Percentiles rank a stretch among this genome's conserved stretches.
Conservation (phyloP, 37 sponge, comb jelly and placozoan genomes). For the Theonella swinhoei region DNA sequence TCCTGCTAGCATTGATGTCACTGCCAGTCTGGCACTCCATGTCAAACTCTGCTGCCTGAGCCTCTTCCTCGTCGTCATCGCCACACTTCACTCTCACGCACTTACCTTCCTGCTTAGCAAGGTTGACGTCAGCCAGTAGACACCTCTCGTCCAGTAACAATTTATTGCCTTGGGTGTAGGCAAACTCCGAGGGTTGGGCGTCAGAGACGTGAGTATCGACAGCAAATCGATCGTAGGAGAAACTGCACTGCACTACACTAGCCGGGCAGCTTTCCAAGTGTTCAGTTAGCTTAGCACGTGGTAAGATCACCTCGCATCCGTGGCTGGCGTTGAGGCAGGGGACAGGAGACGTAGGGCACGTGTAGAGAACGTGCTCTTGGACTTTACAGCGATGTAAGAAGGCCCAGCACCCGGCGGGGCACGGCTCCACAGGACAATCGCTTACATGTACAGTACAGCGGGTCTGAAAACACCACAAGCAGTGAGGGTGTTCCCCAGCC, state of each 20-base stretch:
- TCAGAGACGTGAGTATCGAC: neutral
- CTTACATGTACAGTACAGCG: neutral
- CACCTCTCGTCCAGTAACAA: conserved; percentile 28
- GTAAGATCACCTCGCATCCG: conserved; percentile 41
- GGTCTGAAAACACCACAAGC: neutral
- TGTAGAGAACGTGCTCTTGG: conserved; percentile 39
- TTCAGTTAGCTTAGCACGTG: neutral
- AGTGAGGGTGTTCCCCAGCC: conserved; percentile 10
- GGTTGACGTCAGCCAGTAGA: conserved; percentile 9
- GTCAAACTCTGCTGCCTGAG: neutral
- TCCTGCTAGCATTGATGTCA: neutral
- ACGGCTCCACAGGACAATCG: conserved; percentile 39
- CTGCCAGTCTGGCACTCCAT: neutral
- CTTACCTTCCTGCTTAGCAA: neutral
- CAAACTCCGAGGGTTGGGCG: neutral
- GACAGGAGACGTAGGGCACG: conserved; percentile 37
- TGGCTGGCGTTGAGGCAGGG: conserved; percentile 44
- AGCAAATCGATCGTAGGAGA: conserved; percentile 9
- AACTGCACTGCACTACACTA: conserved; percentile 37
- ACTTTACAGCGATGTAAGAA: conserved; percentile 58
- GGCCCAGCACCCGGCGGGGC: conserved; percentile 51
- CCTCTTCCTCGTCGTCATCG: neutral
- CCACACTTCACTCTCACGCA: too few species aligned
- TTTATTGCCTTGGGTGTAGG: neutral
- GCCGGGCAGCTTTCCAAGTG: conserved; percentile 74